Evolutionary conservation across 2,888 invertebrate species (phyloP).

Genomic region (Hoplodrina blanda): DNA sequence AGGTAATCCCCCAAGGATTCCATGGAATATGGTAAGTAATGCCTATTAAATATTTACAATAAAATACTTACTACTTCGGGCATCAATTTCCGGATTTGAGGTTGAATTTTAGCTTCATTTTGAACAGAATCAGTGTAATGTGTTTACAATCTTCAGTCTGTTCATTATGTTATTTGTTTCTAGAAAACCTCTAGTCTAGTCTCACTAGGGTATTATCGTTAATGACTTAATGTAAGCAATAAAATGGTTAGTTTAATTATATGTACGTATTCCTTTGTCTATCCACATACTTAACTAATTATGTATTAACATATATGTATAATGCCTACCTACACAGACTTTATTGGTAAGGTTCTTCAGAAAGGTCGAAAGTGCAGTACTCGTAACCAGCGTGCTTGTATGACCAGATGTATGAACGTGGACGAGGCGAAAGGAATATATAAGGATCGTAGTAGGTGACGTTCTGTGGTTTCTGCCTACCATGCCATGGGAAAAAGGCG

Average conservation of each 20-base stretch:
- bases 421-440: no score
- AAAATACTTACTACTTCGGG: background rate
- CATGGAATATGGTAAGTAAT: slow-evolving; percentile 34
- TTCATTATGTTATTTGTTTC: no score
- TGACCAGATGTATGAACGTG: no score
- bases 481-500: no score
- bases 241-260: background rate
- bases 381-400: no score
- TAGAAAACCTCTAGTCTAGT: no score
- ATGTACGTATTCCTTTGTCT: background rate
- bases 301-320: no score
- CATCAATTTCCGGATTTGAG: slow-evolving; percentile 7
- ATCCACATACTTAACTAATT: background rate
- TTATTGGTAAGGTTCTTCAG: no score
- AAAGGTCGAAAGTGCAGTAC: no score
- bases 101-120: background rate
- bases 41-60: slow-evolving; percentile 36
- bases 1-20: slow-evolving; percentile 18
- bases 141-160: background rate
- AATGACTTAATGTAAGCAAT: background rate
- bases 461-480: no score
- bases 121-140: slow-evolving; percentile 9
- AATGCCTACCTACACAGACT: no score
- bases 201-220: background rate
- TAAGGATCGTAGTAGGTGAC: no score